phyloP scores from a whole-genome alignment of 2,113 vertebrate species.

The Microcebus tavaratra region DNA sequence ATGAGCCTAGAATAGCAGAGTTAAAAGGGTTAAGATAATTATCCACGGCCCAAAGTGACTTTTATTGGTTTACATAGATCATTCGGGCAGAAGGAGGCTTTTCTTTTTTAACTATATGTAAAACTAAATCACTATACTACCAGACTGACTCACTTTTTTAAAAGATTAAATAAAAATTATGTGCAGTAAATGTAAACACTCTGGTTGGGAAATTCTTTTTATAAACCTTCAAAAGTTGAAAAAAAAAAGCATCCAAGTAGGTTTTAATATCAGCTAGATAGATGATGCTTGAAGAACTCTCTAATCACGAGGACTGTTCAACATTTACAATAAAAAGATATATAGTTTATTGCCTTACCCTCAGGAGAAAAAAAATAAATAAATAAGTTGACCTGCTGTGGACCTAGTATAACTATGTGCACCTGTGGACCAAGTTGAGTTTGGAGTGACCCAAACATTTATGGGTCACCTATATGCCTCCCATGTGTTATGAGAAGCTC shows the following conservation, averaged over 20 bases:
- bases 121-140: constrained; percentile 49
- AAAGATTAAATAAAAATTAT: constrained; percentile 65
- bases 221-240: background rate
- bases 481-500: background rate
- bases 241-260: background rate
- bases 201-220: background rate
- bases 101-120: constrained; percentile 66
- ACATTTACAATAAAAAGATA: background rate
- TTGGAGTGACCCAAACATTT: background rate
- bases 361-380: background rate
- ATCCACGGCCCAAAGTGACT: constrained; percentile 53
- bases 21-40: constrained; percentile 60
- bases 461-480: background rate
- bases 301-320: background rate
- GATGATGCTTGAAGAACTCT: background rate
- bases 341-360: background rate
- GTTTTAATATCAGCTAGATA: background rate
- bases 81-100: constrained; percentile 59
- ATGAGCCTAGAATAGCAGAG: constrained; percentile 24
- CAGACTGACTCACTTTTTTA: constrained; percentile 12
- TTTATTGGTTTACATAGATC: constrained; percentile 70
- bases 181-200: constrained; percentile 37
- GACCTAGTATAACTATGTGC: background rate
- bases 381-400: background rate
- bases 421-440: background rate